phyloP scores from a whole-genome alignment of 2,888 invertebrate genomes.

The Drosophila melanosoma region DNA sequence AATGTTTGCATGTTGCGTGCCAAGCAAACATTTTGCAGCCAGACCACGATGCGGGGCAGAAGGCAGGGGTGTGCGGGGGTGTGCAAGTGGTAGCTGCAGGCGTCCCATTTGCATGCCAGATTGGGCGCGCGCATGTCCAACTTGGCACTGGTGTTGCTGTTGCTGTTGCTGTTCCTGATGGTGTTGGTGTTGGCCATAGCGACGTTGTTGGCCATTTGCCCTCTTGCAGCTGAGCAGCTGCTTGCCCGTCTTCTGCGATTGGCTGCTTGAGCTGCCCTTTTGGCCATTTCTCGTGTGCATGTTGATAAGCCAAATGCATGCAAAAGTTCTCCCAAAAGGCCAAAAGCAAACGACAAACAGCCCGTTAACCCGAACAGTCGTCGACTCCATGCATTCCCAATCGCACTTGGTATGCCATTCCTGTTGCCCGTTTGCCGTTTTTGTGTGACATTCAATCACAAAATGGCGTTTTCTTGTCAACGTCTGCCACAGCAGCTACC shows the following conservation, averaged over 20 bases:
- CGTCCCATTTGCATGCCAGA: constrained; percentile 77
- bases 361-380: constrained; percentile 11
- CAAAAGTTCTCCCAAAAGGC: constrained; percentile 52
- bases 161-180: constrained; percentile 18
- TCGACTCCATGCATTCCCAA: constrained; percentile 30
- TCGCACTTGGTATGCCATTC: constrained; percentile 34
- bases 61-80: not conserved
- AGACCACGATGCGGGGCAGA: not conserved
- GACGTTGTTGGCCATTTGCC: constrained; percentile 65
- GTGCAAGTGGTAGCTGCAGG: constrained; percentile 28
- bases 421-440: constrained; percentile 41
- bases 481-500: constrained; percentile 71
- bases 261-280: constrained; percentile 64
- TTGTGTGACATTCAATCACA: constrained; percentile 83
- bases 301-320: constrained; percentile 79
- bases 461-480: constrained; percentile 84
- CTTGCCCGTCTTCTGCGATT: constrained; percentile 62
- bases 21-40: constrained; percentile 81
- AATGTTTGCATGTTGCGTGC: constrained; percentile 84
- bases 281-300: constrained; percentile 69
- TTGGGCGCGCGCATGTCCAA: constrained; percentile 79
- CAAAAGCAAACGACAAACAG: constrained; percentile 28
- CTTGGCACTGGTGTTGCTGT: constrained; percentile 49
- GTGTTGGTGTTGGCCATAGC: constrained; percentile 42
- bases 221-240: constrained; percentile 53